Conservation (phyloP, 2,888 invertebrate genomes). For the Punctoribates punctum region DNA sequence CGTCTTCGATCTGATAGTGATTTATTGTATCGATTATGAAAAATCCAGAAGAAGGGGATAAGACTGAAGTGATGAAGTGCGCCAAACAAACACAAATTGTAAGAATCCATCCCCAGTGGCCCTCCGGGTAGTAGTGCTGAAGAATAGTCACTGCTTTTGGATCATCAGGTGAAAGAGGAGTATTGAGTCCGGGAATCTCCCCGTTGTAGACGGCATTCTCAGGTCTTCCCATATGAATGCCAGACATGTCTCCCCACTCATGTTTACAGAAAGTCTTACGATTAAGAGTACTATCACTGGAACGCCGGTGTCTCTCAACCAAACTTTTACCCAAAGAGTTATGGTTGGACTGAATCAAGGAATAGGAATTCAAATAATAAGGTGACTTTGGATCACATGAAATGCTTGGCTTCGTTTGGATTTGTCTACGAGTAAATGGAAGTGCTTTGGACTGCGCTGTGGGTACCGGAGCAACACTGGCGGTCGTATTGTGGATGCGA, state of each 20-base stretch:
- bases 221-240: conserved; percentile 17
- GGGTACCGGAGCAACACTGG: neutral
- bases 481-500: neutral
- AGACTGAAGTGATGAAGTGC: conserved; percentile 53
- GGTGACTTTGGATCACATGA: neutral
- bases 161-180: conserved; percentile 46
- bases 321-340: neutral
- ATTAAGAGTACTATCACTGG: conserved; percentile 6
- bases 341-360: neutral
- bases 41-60: conserved; percentile 54
- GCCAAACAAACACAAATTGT: conserved; percentile 53
- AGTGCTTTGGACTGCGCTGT: neutral
- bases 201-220: conserved; percentile 42
- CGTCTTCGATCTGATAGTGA: conserved; percentile 45
- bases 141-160: conserved; percentile 56
- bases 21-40: conserved; percentile 48
- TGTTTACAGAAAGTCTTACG: neutral
- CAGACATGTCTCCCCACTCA: conserved; percentile 19
- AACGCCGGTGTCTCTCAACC: neutral
- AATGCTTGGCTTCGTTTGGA: neutral
- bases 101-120: conserved; percentile 56
- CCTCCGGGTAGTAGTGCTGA: conserved; percentile 78
- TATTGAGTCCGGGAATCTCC: conserved; percentile 46
- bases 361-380: neutral
- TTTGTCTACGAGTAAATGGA: neutral